Percentiles rank a stretch among this genome's conserved stretches.
These are phyloP conservation scores for Nipponia nippon DNA, from an alignment of 2,113 vertebrate species.

Conservation along the genomic window DNA sequence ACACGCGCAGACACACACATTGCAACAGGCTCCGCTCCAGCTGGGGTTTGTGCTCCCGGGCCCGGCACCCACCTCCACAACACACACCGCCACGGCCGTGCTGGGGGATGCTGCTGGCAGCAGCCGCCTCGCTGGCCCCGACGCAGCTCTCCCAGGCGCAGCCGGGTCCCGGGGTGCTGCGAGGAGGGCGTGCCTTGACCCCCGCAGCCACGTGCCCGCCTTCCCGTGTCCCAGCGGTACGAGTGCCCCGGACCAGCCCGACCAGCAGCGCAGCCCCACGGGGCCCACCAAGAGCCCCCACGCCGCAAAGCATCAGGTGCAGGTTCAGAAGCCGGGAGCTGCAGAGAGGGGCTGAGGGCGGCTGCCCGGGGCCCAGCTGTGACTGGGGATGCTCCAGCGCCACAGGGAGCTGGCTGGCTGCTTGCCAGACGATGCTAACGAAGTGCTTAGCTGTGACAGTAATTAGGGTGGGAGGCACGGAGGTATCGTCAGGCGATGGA, in stretches of 20 bases:
- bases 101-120: accelerated
- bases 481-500: not conserved
- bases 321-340: not conserved
- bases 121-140: accelerated
- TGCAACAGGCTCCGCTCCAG: not conserved
- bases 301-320: not conserved
- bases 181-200: not conserved
- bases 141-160: not conserved
- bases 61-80: not conserved
- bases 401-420: not conserved
- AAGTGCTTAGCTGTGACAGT: not conserved
- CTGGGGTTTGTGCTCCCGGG: accelerated
- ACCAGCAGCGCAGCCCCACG: accelerated
- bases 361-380: not conserved
- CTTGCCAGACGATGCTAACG: not conserved
- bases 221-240: accelerated
- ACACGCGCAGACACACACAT: not conserved
- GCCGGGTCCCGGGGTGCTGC: not conserved
- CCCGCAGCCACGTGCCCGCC: accelerated
- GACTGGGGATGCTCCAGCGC: not conserved
- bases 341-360: not conserved
- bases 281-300: not conserved
- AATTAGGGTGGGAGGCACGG: not conserved
- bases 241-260: not conserved
- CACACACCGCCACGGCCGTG: accelerated